Evolutionary conservation across 35 echinoderm and acorn worm species (phyloP), one percentile per base, ranked within the genome.

Genomic region (Stichopus chloronotus): DNA sequence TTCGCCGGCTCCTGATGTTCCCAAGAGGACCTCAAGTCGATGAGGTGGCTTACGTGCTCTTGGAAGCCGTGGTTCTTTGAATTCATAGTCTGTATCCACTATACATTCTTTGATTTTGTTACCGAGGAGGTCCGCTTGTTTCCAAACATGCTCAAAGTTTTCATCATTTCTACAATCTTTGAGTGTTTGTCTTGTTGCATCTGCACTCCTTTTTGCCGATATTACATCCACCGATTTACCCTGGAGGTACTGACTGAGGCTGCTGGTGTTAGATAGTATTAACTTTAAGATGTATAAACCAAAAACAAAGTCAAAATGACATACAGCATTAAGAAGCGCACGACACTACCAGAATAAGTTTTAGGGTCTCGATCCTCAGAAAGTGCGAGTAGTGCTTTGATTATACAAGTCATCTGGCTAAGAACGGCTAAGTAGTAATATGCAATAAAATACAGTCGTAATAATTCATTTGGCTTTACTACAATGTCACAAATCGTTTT

Each of bases 71-170:
- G 87, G 43, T 72, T 89, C 59, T 8, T 89, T 89, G 56, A 89
- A 89, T 68, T 89, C 87, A 72, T 89, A 89, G 87, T 89, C 21
- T 61, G 87, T 89, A 17, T 89, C 87, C 54, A 25, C 57, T 69
- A 88, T 65, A 88, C 86, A 88, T 88, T 88, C 86, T 88, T 88
- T 69, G 86, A 88, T 69, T 56, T 68, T 89, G 87, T 68, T 30
- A 68, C 56, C 87, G 87, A 89, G 86, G 86, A 60, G 24, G 9
- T 89, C 87, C 63, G 87, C 87, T 89, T 89, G 57, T 89, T 89
- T 89, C 87, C 87, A 89, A 89, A 89, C 87, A 89, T 69, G 87
- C 65, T 89, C 87, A 72, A 89, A 88, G n/a, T 63, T 88, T 58
- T 86, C 83, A 53, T 86, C 83, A 58, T 86, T 72, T 89, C 87